Percentiles rank a stretch among this genome's conserved stretches.
These are phyloP conservation scores for Rhynchonycteris naso DNA, from an alignment of 2,797 vertebrate species.

Conservation along the genomic window DNA sequence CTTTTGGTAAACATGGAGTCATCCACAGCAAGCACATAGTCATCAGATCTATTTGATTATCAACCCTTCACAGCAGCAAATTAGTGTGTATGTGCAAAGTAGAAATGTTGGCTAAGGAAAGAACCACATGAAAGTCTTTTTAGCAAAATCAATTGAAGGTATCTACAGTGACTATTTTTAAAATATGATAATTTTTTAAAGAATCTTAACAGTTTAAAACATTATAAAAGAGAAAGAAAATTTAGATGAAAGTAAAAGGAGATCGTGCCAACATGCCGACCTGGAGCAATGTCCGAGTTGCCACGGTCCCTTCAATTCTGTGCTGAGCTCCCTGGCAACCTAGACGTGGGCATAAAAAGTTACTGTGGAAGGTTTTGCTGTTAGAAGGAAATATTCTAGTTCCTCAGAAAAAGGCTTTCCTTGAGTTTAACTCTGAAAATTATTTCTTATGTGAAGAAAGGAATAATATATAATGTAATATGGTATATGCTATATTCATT, in stretches of 20 bases:
- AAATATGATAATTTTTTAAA: not conserved
- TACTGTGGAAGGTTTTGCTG: not conserved
- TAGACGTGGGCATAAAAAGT: not conserved
- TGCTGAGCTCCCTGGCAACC: not conserved
- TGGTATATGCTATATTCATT: not conserved
- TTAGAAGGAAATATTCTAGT: not conserved
- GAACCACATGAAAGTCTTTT: not conserved
- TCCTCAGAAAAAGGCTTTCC: not conserved
- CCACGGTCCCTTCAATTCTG: not conserved
- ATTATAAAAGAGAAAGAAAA: not conserved
- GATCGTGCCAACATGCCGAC: not conserved
- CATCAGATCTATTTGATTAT: not conserved
- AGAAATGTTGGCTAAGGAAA: not conserved
- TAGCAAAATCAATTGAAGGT: not conserved
- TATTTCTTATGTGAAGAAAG: not conserved
- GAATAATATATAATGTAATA: not conserved
- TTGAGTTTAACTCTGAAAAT: conserved; percentile 1
- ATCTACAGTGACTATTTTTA: not conserved
- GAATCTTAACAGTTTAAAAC: not conserved
- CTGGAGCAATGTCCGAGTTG: not conserved
- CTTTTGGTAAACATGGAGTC: not conserved
- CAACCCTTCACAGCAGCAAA: not conserved
- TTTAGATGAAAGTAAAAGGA: not conserved
- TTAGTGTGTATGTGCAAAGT: not conserved
- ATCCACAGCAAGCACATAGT: not conserved